Evolutionary conservation across 1,140 invertebrate species (phyloP).

Genomic region (Arctopsyche grandis): DNA sequence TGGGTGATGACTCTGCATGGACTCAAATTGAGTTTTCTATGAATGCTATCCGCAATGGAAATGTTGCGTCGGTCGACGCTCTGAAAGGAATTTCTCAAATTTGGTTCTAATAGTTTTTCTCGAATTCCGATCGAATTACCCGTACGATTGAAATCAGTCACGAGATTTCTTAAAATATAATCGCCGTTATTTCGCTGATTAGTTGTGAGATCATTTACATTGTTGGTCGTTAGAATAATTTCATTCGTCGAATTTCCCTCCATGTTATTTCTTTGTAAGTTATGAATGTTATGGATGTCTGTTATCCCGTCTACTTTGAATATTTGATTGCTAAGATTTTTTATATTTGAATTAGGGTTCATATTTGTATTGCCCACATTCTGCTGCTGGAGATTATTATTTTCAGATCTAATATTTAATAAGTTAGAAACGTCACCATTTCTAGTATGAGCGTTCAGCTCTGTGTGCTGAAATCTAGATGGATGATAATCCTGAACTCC

Average conservation of each 20-base stretch:
- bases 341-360: constrained; percentile 42
- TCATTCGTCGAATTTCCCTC: constrained; percentile 43
- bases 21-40: constrained; percentile 45
- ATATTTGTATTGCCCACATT: constrained; percentile 31
- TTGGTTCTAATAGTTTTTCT: constrained; percentile 42
- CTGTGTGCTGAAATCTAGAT: constrained; percentile 43
- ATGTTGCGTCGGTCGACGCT: constrained; percentile 46
- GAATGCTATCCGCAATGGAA: constrained; percentile 27
- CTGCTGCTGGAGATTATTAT: constrained; percentile 34
- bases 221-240: constrained; percentile 46
- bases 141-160: constrained; percentile 37
- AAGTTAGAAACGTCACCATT: constrained; percentile 48
- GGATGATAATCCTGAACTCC: constrained; percentile 48
- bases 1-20: constrained; percentile 19
- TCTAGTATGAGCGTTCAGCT: constrained; percentile 48
- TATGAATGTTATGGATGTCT: constrained; percentile 41
- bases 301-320: constrained; percentile 32
- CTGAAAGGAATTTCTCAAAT: constrained; percentile 39
- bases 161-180: constrained; percentile 38
- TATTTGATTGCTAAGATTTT: constrained; percentile 46
- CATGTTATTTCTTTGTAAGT: constrained; percentile 30
- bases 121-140: constrained; percentile 41
- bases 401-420: constrained; percentile 35
- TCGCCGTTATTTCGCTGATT: constrained; percentile 50
- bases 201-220: constrained; percentile 47